Base-by-base conservation (phyloP, 2,797 vertebrate species). In the Sphenodon punctatus region DNA sequence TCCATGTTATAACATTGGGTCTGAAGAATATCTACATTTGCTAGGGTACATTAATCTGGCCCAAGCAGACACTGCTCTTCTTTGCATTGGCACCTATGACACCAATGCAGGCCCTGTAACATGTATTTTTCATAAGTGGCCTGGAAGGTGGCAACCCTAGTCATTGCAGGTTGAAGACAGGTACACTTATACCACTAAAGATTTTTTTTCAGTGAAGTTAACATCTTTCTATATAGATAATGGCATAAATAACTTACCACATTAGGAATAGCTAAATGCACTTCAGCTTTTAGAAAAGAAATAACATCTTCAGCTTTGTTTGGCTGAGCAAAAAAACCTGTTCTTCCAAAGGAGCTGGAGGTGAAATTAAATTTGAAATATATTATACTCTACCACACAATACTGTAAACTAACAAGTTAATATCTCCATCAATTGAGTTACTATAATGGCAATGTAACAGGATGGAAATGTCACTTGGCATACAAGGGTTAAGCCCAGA, bases 231-330 rank as follows among this genome's bases (percentile, higher is more conserved):
- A n/a, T 67, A 3, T 22, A 49, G n/a, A n/a, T 5, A 34, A 75
- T 63, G 74, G 51, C 68, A 53, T 14, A 34, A 64, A 67, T 72
- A 67, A 91, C 92, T 95, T 91, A 97, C 97, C 94, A 97, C 94
- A 30, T 94, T 92, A 46, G 95, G 95, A 92, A 91, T 90, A 4
- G 89, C 89, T 90, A 97, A 95, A 43, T 96, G 94, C 43, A 96
- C 82, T 95, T 97, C 96, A 2, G 90, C 91, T 94, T 95, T 95
- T 77, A 97, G 87, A 72, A 97, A 94, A 16, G 95, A 75, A 74
- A 86, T 7, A n/a, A 89, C 12, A 5, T 93, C 89, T 23, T 94
- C 91, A 72, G 89, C 56, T 46, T 79, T 81, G 30, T 63, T 71
- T 58, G 79, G 45, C 67, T 16, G 41, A 75, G 45, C 56, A 77